Conservation (phyloP, 2,797 vertebrate genomes). For the Eulemur mongoz region DNA sequence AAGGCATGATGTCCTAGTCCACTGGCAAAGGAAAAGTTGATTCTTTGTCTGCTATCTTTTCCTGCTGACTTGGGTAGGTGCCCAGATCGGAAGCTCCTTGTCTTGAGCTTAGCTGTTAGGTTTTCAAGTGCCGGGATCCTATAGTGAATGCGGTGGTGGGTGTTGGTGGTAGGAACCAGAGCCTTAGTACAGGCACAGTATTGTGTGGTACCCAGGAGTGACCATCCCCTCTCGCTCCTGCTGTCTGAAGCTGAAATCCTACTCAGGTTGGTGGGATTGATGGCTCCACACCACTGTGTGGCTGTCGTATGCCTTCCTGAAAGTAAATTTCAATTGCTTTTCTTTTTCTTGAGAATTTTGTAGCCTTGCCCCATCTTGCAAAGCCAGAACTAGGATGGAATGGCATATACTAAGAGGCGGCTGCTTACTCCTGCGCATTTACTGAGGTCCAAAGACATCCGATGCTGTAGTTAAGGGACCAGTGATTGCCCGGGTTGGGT, state of each 20-base stretch:
- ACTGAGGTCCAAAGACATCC: background rate
- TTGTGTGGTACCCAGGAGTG: background rate
- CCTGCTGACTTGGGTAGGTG: background rate
- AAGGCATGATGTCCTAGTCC: background rate
- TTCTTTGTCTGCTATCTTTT: background rate
- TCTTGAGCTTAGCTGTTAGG: background rate
- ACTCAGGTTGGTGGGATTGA: background rate
- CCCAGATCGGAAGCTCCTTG: background rate
- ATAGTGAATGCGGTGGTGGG: background rate
- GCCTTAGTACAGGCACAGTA: background rate
- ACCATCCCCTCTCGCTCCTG: background rate
- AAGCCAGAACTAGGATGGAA: background rate
- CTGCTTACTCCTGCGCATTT: background rate
- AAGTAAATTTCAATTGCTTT: conserved; percentile 51
- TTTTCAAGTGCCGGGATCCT: background rate
- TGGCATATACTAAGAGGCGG: background rate
- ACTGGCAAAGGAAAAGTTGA: background rate
- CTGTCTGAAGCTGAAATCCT: background rate
- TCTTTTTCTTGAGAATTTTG: conserved; percentile 40
- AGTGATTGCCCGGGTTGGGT: background rate
- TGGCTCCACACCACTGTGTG: background rate
- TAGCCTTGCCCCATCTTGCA: background rate
- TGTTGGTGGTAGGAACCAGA: background rate
- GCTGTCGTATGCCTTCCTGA: background rate
- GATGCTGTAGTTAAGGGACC: background rate